These are phyloP conservation scores for Anoplius nigerrimus DNA, from an alignment of 2,888 invertebrate genomes.

Conservation along the genomic window DNA sequence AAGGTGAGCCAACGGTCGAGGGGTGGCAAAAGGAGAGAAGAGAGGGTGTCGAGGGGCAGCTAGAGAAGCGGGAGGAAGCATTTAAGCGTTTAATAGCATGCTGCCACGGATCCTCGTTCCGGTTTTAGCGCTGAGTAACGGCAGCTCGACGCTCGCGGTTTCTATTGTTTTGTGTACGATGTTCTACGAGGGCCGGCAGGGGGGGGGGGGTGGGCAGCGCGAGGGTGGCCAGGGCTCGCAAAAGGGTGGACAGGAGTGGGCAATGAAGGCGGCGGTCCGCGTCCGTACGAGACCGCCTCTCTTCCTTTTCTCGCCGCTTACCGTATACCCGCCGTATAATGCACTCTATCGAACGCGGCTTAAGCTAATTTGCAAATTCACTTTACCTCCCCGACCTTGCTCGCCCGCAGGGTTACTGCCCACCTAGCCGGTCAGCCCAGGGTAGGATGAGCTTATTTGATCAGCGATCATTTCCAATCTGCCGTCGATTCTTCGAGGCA, in stretches of 20 bases:
- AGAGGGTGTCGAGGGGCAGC: background rate
- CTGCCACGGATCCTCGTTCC: slow-evolving; percentile 50
- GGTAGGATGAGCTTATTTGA: too few relatives aligned
- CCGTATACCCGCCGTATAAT: slow-evolving; percentile 4
- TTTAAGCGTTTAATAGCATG: slow-evolving; percentile 58
- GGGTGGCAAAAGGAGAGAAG: background rate
- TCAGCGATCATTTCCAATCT: too few relatives aligned
- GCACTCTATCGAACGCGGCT: slow-evolving; percentile 15
- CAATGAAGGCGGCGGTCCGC: background rate
- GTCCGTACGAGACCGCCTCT: background rate
- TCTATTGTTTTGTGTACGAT: slow-evolving; percentile 45
- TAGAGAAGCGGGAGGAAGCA: slow-evolving; percentile 33
- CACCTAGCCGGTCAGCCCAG: too few relatives aligned
- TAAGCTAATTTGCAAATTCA: slow-evolving; percentile 19
- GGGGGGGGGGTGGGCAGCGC: too few relatives aligned
- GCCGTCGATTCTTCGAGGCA: too few relatives aligned
- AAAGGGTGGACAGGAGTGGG: too few relatives aligned
- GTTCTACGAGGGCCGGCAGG: background rate
- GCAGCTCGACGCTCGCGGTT: slow-evolving; percentile 40
- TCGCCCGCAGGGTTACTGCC: background rate
- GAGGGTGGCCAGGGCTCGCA: too few relatives aligned
- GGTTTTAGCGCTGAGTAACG: slow-evolving; percentile 51
- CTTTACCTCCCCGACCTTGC: background rate
- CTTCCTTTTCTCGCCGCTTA: background rate
- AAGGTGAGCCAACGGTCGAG: background rate